Evolutionary conservation across 2,888 invertebrate species (phyloP).

Genomic region (Agapetus fuscipes): DNA sequence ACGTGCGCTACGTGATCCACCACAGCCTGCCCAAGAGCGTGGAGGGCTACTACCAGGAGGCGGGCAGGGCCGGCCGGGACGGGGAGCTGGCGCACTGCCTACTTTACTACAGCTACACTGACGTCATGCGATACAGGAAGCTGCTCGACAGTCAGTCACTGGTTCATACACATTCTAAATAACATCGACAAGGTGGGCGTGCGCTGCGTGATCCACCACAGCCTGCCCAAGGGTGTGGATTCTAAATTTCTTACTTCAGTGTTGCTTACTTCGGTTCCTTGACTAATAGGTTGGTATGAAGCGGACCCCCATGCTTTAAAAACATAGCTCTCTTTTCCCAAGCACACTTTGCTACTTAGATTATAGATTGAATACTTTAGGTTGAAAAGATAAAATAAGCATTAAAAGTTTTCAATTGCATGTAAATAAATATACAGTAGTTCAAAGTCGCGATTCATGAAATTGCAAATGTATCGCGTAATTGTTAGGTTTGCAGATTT

Average conservation of each 20-base stretch:
- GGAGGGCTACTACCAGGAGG: constrained; percentile 96
- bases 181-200: constrained; percentile 98
- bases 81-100: constrained; percentile 76
- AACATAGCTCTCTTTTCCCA: not conserved
- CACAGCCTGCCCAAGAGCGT: constrained; percentile 90
- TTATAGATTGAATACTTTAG: no score
- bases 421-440: no score
- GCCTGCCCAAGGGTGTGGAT: constrained; percentile 92
- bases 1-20: constrained; percentile 91
- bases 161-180: constrained; percentile 84
- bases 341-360: no score
- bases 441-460: no score
- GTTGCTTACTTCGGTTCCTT: no score
- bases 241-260: no score
- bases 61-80: constrained; percentile 94
- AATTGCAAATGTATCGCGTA: no score
- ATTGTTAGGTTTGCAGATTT: no score
- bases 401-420: no score
- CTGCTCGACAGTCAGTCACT: constrained; percentile 54
- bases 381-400: no score
- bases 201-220: constrained; percentile 87
- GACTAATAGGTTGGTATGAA: no score
- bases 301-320: not conserved
- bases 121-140: constrained; percentile 61
- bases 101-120: constrained; percentile 79